These are phyloP conservation scores for Phataginus tricuspis DNA, from an alignment of 2,797 vertebrate genomes.

Conservation along the genomic window DNA sequence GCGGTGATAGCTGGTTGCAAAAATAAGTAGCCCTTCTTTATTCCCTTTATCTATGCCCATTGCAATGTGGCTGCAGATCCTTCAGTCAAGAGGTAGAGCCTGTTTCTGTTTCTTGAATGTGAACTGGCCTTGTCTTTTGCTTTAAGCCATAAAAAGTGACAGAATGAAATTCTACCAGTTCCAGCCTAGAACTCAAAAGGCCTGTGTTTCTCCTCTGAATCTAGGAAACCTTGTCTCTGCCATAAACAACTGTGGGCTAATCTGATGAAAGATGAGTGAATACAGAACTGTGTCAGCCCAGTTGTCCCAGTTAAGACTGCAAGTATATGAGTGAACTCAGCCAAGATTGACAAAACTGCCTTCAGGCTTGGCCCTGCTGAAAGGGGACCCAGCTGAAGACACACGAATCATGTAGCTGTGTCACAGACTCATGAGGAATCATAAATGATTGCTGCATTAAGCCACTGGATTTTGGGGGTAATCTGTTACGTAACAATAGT, in stretches of 20 bases:
- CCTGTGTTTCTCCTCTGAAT: background rate
- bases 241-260: background rate
- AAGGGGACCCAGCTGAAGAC: background rate
- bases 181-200: background rate
- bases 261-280: background rate
- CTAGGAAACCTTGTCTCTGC: background rate
- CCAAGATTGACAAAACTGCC: background rate
- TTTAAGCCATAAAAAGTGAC: slow-evolving; percentile 1
- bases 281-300: background rate
- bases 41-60: background rate
- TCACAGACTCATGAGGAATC: background rate
- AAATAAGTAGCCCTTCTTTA: background rate
- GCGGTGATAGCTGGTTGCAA: background rate
- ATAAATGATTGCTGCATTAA: background rate
- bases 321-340: background rate
- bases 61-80: background rate
- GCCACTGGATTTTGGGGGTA: background rate
- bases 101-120: background rate
- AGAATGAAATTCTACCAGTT: background rate
- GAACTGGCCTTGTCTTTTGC: background rate
- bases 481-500: background rate
- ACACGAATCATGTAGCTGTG: background rate
- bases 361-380: background rate
- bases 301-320: background rate
- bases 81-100: background rate